Base-by-base conservation (phyloP, 1,140 invertebrate species). In the Anastatus disparis region DNA sequence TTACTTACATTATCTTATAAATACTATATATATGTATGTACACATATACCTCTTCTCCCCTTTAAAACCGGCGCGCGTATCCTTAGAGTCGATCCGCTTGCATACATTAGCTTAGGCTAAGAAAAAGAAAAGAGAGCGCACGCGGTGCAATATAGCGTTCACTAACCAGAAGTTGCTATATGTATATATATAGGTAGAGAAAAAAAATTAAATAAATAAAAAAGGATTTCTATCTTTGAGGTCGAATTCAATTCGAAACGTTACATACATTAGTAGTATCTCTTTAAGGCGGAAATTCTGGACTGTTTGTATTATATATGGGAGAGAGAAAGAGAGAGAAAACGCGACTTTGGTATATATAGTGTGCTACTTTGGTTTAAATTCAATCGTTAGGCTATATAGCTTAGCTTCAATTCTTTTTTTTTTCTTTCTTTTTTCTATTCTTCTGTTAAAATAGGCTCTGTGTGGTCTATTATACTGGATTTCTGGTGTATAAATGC, bases 171-270 rank as follows among this genome's bases (percentile, higher is more conserved):
- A n/a, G n/a, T n/a, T n/a, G n/a, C n/a, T n/a, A n/a, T n/a, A n/a
- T n/a, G n/a, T n/a, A n/a, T n/a, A n/a, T n/a, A n/a, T n/a, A n/a
- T n/a, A n/a, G n/a, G n/a, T n/a, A n/a, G n/a, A n/a, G n/a, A n/a
- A n/a, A n/a, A n/a, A n/a, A n/a, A n/a, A n/a, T n/a, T n/a, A n/a
- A n/a, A n/a, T n/a, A n/a, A n/a, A n/a, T n/a, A n/a, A n/a, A n/a
- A 63, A 70, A 70, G 68, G 59, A 63, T 62, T 70, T 46, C 35
- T 53, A 70, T 63, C 68, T 63, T 70, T 44, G 68, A 63, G 68
- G 59, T 63, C 50, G 59, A 46, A 70, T 70, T 70, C 67, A 46
- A 55, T 69, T 58, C 55, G 65, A 67, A n/a, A 29, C 15, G 22
- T 20, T 55, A 48, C 65, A 67, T 67, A 20, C 53, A 67, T 58